Percentiles rank a stretch among this genome's conserved stretches.
Conservation (phyloP, 1,140 invertebrate genomes). For the Brachionus rubens region DNA sequence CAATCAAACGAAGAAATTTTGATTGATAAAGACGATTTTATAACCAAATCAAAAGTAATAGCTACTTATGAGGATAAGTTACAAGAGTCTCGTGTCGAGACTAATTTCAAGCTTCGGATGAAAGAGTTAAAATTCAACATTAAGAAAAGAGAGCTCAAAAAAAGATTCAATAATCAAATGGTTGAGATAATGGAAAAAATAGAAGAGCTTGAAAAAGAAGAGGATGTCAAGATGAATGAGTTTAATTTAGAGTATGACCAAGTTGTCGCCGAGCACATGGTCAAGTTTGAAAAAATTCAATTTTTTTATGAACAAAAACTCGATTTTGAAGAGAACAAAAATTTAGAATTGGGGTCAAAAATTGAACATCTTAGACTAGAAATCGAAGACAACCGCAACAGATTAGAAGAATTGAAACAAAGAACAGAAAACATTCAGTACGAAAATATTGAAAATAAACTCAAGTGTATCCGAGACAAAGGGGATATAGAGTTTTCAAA, state of each 20-base stretch:
- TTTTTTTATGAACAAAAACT: conserved; percentile 15
- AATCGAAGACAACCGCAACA: neutral
- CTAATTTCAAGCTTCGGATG: conserved; percentile 63
- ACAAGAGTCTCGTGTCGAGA: conserved; percentile 63
- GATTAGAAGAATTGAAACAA: neutral
- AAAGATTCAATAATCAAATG: conserved; percentile 21
- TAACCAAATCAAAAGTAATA: conserved; percentile 58
- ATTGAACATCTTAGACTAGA: neutral
- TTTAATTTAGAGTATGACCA: conserved; percentile 2
- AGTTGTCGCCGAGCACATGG: neutral
- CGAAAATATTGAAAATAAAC: neutral
- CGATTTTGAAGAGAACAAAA: conserved; percentile 1
- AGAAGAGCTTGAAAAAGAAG: neutral
- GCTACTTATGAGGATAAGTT: conserved; percentile 61
- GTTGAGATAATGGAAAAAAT: conserved; percentile 14
- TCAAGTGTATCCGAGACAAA: neutral
- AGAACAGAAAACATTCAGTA: neutral
- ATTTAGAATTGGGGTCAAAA: neutral
- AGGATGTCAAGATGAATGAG: neutral
- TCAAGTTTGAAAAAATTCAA: neutral
- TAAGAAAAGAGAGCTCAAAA: conserved; percentile 51
- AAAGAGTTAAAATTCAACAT: conserved; percentile 64
- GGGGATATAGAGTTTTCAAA: neutral
- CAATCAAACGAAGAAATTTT: conserved; percentile 71
- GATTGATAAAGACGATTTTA: conserved; percentile 62